A percentile compares a stretch with the other conserved stretches of the same genome.
phyloP scores from a whole-genome alignment of 2,113 vertebrate species.

The Suricata suricatta region DNA sequence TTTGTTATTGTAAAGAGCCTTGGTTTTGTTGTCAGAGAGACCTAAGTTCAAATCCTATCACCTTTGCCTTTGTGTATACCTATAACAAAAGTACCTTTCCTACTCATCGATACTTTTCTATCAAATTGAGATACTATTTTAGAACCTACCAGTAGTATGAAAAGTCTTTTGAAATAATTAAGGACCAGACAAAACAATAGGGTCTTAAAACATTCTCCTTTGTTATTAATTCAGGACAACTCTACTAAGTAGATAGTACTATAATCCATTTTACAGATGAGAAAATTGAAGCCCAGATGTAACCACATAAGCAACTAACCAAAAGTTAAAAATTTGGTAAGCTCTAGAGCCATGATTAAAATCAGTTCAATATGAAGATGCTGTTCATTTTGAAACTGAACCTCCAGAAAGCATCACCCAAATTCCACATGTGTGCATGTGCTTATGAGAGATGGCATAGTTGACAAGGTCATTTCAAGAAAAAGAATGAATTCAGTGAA shows the following conservation, averaged over 20 bases:
- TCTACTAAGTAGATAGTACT: not conserved
- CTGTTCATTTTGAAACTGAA: not conserved
- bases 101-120: not conserved
- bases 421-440: rapidly evolving
- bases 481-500: not conserved
- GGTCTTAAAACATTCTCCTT: not conserved
- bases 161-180: not conserved
- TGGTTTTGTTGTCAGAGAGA: not conserved
- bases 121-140: not conserved
- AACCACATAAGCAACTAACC: not conserved
- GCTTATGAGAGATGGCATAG: not conserved
- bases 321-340: not conserved
- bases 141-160: not conserved
- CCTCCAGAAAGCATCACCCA: not conserved
- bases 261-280: not conserved
- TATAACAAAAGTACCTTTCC: not conserved
- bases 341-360: not conserved
- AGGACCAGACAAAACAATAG: not conserved
- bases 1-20: not conserved
- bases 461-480: not conserved
- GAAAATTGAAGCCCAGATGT: not conserved
- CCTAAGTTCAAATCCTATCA: not conserved
- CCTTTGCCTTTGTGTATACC: not conserved
- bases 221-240: not conserved
- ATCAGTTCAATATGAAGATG: not conserved